Evolutionary conservation across 2,113 vertebrate genomes (phyloP).

Genomic region (Corydoras sp.): DNA sequence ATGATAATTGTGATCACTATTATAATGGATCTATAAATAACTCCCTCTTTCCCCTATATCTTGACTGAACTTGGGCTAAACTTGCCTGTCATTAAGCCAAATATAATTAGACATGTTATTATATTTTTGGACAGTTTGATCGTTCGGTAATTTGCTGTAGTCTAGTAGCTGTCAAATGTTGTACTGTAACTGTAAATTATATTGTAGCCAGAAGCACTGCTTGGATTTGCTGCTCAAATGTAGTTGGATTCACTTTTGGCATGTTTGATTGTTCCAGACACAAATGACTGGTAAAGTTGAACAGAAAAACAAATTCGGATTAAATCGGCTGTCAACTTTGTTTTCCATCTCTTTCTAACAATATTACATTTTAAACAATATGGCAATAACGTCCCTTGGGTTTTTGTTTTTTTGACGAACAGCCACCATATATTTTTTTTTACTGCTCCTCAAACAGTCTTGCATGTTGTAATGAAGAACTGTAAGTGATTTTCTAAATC

Average conservation of each 20-base stretch:
- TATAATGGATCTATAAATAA: no score
- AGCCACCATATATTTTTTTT: neutral
- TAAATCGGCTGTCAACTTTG: conserved; percentile 4
- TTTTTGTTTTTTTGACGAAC: neutral
- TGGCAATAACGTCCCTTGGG: neutral
- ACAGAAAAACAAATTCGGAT: conserved; percentile 10
- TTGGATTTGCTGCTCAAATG: neutral
- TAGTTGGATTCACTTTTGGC: conserved; percentile 11
- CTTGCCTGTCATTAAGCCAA: no score
- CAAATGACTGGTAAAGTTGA: neutral
- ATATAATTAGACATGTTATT: no score
- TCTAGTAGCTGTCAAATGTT: conserved; percentile 9
- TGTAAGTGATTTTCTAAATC: neutral
- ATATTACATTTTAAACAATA: neutral
- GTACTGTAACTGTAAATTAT: conserved; percentile 3
- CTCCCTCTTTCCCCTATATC: no score
- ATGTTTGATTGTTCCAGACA: neutral
- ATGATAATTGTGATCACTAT: no score
- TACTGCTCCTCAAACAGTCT: neutral
- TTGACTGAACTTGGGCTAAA: no score
- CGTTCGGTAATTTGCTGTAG: conserved; percentile 7
- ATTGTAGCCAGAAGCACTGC: neutral
- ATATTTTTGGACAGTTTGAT: no score
- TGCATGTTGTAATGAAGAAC: neutral
- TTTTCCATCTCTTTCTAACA: neutral